Evolutionary conservation across 2,888 invertebrate species (phyloP), one percentile per base, ranked within the genome.

Genomic region (Lasioglossum vierecki): DNA sequence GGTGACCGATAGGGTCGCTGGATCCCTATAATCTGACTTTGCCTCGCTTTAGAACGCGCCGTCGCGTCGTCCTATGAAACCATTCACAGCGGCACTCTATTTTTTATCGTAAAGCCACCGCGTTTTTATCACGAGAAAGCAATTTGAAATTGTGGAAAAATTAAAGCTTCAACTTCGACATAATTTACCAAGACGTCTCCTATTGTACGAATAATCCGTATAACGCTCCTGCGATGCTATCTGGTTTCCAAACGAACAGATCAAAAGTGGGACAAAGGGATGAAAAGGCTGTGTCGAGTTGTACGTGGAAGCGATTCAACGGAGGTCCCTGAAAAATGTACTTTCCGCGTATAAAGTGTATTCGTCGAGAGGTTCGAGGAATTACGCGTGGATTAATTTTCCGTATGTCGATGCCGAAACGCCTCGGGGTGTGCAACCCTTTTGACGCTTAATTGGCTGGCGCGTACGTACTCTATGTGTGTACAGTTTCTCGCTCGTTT

Each of bases 351-450:
- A 35, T 26, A n/a, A 35, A 60, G 74, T 39, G 41, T 57, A n/a
- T 60, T 35, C 86, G 60, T 49, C 78, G 77, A 70, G 77, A 70
- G 74, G 68, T 85, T 82, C 53, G 82, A 57, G 76, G 81, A 89
- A 89, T 89, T 89, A 89, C 80, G 70, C 71, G 84, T 66, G 86
- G 83, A 89, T 88, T 89, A 87, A 89, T 90, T 90, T 68, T 90
- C 88, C 85, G 88, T 88, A 85, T 80, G 83, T 80, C 70, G 83
- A 78, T 68, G 78, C 80, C 83, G 60, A 46, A 79, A 81, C 81
- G 83, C 75, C 70, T 71, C n/a, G 41, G 85, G 85, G 75, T 49
- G 75, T 49, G 66, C 76, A 70, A 53, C 63, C 90, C 87, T 80
- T 83, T 83, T 75, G 79, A 72, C 80, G 84, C 70, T 84, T 89